Base-by-base conservation (phyloP, 2,888 invertebrate genomes). In the Cataglyphis rosenhaueri region DNA sequence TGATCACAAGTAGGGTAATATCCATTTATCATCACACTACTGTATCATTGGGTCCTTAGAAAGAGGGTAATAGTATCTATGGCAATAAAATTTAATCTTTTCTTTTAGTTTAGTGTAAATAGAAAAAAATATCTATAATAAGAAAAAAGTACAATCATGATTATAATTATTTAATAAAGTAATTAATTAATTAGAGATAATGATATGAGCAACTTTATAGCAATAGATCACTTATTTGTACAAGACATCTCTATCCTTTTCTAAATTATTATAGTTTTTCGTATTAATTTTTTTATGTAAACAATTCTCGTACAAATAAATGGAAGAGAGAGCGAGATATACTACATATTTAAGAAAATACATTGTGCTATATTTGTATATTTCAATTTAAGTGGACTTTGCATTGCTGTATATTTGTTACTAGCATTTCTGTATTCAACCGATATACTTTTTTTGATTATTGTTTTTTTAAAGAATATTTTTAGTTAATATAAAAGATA, bases 1-100 rank as follows among this genome's bases (percentile, higher is more conserved):
- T 90, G 91, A 92, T 89, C 85, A 90, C 86, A 90, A 92, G 87
- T 91, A 89, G 85, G 84, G 83, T 84, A 89, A 88, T 87, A 89
- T 87, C 68, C 75, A 64, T 89, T 86, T 76, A 75, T 81, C 84
- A 84, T 84, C 83, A 86, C 82, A 82, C 86, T 76, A 64, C 62
- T 81, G 84, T 84, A 71, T 70, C 66, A 76, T 84, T 79, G 73
- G 82, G 66, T 85, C 44, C 70, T 73, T 88, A 86, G 82, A 86
- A 84, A 87, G 85, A 75, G 75, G 65, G n/a, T 87, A 32, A 32
- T 29, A 84, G 82, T 84, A 78, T 84, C 70, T 82, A 76, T 81
- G 78, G 65, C 48, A 81, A 64, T 81, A 82, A 85, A 62, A 65
- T 59, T 71, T 35, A 61, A 65, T 65, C 57, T 52, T 35, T 29